Evolutionary conservation across 2,888 invertebrate genomes (phyloP), one percentile per base, ranked within the genome.

Genomic region (Platycheirus albimanus): DNA sequence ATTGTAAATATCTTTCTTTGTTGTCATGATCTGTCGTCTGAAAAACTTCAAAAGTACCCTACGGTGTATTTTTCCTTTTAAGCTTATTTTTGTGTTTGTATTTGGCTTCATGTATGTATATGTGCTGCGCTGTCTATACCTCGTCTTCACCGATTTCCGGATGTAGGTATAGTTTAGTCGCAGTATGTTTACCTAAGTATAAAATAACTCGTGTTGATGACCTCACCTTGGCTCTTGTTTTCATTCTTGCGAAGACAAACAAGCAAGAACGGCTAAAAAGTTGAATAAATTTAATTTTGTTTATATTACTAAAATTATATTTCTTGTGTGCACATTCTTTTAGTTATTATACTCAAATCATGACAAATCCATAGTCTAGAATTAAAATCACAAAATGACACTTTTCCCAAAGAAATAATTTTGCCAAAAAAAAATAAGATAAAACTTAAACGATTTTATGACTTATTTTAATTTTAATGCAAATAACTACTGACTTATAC

Each of bases 151-250:
- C 8, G 7, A 33, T 19, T 38, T 28, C 15, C n/a, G n/a, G 17
- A 33, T 15, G 6, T 36, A n/a, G 19, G 15, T 52, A 30, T 30
- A n/a, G n/a, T n/a, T n/a, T n/a, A n/a, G n/a, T n/a, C n/a, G n/a
- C n/a, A n/a, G n/a, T n/a, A n/a, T n/a, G n/a, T n/a, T n/a, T n/a
- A n/a, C n/a, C n/a, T n/a, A n/a, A n/a, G 33, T 74, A 33, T 20
- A 63, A 54, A 38, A 24, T 52, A 41, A 58, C 67, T 52, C 74
- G 72, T 79, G 79, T 67, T 81, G 81, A 77, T 81, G 81, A 81
- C 81, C 77, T 81, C 81, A 77, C 81, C 81, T 81, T 77, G 71
- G 71, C 58, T 71, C 66, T 81, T 81, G 71, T 81, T 77, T 77
- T 77, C 77, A 77, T 81, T 81, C 66, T 61, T 70, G 30, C 20